Conservation (phyloP, 2,113 vertebrate genomes). For the Trinectes maculatus region DNA sequence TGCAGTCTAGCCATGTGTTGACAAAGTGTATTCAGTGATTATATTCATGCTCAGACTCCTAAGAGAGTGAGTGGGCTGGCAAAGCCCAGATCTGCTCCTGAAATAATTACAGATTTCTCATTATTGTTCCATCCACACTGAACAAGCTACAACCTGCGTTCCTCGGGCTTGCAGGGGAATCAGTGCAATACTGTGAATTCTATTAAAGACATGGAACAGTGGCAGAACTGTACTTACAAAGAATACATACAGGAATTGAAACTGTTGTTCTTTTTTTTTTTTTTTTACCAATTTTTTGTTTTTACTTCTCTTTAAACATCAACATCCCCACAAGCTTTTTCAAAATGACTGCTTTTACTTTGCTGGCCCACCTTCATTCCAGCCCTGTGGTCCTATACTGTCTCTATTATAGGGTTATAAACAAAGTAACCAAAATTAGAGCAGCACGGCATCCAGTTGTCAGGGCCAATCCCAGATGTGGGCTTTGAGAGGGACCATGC, state of each 20-base stretch:
- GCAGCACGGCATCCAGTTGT: conserved; percentile 83
- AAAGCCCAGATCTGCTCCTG: conserved; percentile 77
- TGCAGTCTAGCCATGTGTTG: conserved; percentile 37
- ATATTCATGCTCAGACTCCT: conserved; percentile 37
- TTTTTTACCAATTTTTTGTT: conserved; percentile 11
- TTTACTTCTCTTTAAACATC: conserved; percentile 24
- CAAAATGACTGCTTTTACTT: conserved; percentile 56
- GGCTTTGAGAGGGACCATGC: conserved; percentile 80
- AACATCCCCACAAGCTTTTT: conserved; percentile 54
- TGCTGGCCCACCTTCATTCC: conserved; percentile 49
- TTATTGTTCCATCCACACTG: conserved; percentile 74
- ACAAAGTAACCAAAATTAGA: conserved; percentile 86
- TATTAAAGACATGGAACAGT: conserved; percentile 20
- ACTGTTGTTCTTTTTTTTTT: not conserved
- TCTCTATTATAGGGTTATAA: conserved; percentile 86
- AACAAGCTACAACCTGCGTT: conserved; percentile 56
- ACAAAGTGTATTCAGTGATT: conserved; percentile 55
- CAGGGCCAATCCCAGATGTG: conserved; percentile 83
- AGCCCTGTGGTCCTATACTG: conserved; percentile 72
- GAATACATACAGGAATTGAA: conserved; percentile 15
- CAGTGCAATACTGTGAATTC: conserved; percentile 29
- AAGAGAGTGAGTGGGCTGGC: conserved; percentile 63
- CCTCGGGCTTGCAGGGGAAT: conserved; percentile 18
- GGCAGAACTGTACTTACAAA: not conserved
- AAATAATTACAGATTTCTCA: conserved; percentile 83